A percentile compares a stretch with the other conserved stretches of the same genome.
phyloP scores from a whole-genome alignment of 2,113 vertebrate genomes.

The Dendropsophus ebraccatus region DNA sequence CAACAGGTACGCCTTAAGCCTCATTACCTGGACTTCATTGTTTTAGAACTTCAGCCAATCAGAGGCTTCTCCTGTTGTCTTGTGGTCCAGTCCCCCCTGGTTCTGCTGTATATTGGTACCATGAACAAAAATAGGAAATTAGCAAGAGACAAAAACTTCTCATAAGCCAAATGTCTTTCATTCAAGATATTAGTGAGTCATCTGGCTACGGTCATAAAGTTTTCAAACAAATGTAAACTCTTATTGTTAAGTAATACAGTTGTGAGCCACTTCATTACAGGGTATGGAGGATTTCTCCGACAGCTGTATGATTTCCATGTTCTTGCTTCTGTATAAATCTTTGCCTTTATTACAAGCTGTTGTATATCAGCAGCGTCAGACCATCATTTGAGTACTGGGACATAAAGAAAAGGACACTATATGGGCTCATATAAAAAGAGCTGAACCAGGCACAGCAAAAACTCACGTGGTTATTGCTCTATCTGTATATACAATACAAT shows the following conservation, averaged over 20 bases:
- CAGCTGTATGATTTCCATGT: conserved; percentile 18
- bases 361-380: not conserved
- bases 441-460: too few species aligned
- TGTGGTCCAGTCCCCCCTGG: not conserved
- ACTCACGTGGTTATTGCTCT: too few species aligned
- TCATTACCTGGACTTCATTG: not conserved
- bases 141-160: not conserved
- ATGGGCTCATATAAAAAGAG: not conserved
- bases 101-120: not conserved
- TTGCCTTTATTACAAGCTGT: conserved; percentile 40
- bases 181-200: not conserved
- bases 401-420: not conserved
- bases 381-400: conserved; percentile 5
- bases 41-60: not conserved
- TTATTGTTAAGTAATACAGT: not conserved
- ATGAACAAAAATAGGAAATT: not conserved
- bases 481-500: too few species aligned
- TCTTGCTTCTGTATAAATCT: conserved; percentile 40
- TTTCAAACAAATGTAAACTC: conserved; percentile 1
- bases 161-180: not conserved
- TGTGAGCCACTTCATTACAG: not conserved
- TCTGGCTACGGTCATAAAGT: not conserved
- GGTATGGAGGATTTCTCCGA: not conserved
- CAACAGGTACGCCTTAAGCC: too few species aligned
- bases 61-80: not conserved